Conservation (phyloP, 2,113 vertebrate genomes). For the Lamprotornis superbus region DNA sequence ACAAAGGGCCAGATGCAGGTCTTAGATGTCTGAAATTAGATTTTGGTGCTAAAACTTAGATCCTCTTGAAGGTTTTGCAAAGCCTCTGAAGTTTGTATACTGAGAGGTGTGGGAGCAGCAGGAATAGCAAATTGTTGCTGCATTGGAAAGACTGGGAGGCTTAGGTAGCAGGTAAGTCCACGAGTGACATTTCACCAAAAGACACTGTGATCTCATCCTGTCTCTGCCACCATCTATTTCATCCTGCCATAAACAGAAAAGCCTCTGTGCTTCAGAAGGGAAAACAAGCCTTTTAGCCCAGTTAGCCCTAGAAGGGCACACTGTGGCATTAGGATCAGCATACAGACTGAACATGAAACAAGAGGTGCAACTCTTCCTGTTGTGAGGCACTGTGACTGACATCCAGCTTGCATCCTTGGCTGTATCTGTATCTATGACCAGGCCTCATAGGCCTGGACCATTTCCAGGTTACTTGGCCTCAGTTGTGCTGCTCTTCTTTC, state of each 20-base stretch:
- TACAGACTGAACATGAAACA: not conserved
- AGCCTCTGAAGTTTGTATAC: not conserved
- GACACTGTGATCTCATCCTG: not conserved
- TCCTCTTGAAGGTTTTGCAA: not conserved
- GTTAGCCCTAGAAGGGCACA: not conserved
- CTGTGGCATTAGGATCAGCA: not conserved
- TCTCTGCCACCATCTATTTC: not conserved
- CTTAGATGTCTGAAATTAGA: conserved; percentile 19
- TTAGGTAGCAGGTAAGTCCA: not conserved
- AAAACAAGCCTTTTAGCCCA: not conserved
- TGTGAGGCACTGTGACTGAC: not conserved
- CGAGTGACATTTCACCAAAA: not conserved
- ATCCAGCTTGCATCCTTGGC: not conserved
- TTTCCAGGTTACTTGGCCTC: not conserved
- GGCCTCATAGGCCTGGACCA: not conserved
- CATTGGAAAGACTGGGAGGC: accelerated
- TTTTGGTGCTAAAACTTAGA: not conserved
- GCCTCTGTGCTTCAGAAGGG: not conserved
- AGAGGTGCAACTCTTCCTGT: not conserved
- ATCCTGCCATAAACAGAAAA: not conserved
- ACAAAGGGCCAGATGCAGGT: not conserved
- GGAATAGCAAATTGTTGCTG: not conserved
- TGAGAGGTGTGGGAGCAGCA: not conserved
- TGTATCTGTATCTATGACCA: not conserved
- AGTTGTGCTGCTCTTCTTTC: not conserved